phyloP scores from a whole-genome alignment of 2,888 invertebrate species.

The Drosophila nigricruria region DNA sequence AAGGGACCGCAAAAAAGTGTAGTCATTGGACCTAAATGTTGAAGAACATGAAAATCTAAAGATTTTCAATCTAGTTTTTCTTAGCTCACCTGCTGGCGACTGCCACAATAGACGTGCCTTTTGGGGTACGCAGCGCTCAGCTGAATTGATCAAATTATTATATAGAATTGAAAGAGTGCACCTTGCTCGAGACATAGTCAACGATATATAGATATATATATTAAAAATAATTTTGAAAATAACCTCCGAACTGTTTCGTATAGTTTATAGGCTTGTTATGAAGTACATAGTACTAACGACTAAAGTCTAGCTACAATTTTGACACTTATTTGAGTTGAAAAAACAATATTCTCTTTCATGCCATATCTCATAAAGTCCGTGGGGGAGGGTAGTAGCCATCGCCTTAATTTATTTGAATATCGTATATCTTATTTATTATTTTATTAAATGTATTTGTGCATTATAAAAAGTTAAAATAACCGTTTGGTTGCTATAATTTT shows the following conservation, averaged over 20 bases:
- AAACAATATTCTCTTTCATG: neutral
- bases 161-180: conserved; percentile 34
- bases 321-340: neutral
- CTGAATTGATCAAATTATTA: conserved; percentile 42
- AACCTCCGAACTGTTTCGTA: neutral
- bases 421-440: neutral
- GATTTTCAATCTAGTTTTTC: neutral
- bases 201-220: neutral
- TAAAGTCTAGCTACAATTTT: neutral
- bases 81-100: conserved; percentile 60
- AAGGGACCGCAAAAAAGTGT: conserved; percentile 78
- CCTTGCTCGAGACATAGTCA: conserved; percentile 48
- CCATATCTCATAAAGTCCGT: neutral
- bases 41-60: no score
- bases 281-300: neutral
- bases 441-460: neutral
- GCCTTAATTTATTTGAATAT: neutral
- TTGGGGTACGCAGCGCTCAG: conserved; percentile 63
- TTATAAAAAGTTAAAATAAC: conserved; percentile 1
- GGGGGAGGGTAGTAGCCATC: no score
- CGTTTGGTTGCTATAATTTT: no score
- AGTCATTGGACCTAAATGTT: conserved; percentile 65
- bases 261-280: neutral
- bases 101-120: conserved; percentile 65
- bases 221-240: neutral